Conservation (phyloP, 2,888 invertebrate genomes). For the Rugalucina vietnamica region DNA sequence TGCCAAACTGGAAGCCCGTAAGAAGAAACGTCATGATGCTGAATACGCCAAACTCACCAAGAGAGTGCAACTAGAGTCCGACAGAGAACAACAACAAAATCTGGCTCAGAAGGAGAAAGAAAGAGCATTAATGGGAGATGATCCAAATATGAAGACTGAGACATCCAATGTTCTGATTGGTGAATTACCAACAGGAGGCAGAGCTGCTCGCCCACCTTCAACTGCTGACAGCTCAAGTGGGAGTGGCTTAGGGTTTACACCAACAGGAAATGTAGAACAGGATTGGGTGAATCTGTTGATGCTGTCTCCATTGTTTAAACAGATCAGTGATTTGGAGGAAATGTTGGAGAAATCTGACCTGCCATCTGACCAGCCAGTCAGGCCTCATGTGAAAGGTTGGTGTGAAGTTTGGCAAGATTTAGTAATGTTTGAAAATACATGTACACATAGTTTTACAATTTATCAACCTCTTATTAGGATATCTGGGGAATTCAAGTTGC, state of each 20-base stretch:
- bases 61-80: constrained; percentile 70
- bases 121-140: constrained; percentile 56
- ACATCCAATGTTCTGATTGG: constrained; percentile 52
- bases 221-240: constrained; percentile 30
- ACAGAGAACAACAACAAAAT: constrained; percentile 65
- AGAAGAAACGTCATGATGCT: constrained; percentile 70
- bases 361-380: constrained; percentile 30
- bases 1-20: constrained; percentile 77
- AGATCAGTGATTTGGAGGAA: constrained; percentile 81
- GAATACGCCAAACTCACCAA: constrained; percentile 74
- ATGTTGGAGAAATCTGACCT: constrained; percentile 75
- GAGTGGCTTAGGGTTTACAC: constrained; percentile 40
- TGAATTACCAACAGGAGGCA: constrained; percentile 46
- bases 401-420: not conserved
- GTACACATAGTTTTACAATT: too few species aligned
- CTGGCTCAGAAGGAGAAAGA: constrained; percentile 66
- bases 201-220: not conserved
- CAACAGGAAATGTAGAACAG: constrained; percentile 77
- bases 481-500: too few species aligned
- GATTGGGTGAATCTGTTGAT: constrained; percentile 82
- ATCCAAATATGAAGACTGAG: constrained; percentile 42
- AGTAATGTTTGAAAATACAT: too few species aligned
- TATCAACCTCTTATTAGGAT: too few species aligned
- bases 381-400: constrained; percentile 56
- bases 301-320: constrained; percentile 82